phyloP scores from a whole-genome alignment of 2,888 invertebrate species.

The Clanis bilineata region DNA sequence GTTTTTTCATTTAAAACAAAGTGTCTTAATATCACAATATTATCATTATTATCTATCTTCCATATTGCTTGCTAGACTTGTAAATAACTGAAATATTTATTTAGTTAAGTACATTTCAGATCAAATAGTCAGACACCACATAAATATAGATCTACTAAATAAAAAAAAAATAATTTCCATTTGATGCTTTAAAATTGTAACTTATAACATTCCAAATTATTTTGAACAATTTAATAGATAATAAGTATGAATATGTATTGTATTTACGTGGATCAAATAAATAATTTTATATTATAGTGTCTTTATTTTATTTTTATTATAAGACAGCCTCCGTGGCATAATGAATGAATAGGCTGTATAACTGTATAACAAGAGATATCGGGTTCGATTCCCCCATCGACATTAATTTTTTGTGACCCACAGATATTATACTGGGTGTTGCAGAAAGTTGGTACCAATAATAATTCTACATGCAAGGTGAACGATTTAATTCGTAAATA shows the following conservation, averaged over 20 bases:
- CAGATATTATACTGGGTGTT: too few species aligned
- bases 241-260: conserved; percentile 33
- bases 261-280: conserved; percentile 33
- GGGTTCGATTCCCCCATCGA: too few species aligned
- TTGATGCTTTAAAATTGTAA: background rate
- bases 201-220: background rate
- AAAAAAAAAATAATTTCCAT: background rate
- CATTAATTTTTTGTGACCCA: too few species aligned
- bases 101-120: conserved; percentile 18
- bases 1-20: conserved; percentile 44
- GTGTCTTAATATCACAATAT: conserved; percentile 15
- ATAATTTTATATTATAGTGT: conserved; percentile 28
- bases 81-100: conserved; percentile 35
- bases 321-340: too few species aligned
- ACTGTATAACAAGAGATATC: too few species aligned
- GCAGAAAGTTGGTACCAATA: too few species aligned
- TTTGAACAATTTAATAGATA: conserved; percentile 24
- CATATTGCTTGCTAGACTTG: conserved; percentile 28
- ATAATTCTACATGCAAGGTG: too few species aligned
- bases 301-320: background rate
- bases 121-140: background rate
- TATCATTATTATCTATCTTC: conserved; percentile 6
- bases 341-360: too few species aligned
- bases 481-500: too few species aligned
- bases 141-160: too few species aligned